A percentile compares a stretch with the other conserved stretches of the same genome.
Evolutionary conservation across 2,797 vertebrate species (phyloP).

Genomic region (Sebastes steindachneri): DNA sequence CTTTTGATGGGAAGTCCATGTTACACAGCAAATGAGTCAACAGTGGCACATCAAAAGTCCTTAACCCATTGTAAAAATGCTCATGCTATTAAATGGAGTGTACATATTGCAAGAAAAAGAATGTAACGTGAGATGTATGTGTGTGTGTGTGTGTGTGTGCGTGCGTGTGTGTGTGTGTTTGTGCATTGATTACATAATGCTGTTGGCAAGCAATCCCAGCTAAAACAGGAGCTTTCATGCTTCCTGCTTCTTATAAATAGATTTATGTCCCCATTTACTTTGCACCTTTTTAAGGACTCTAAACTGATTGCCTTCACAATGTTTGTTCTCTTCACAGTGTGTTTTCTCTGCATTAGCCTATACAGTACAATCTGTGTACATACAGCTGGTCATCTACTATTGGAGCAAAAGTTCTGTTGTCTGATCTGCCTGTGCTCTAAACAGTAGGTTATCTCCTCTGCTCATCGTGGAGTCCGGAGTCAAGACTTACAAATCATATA

Average conservation of each 20-base stretch:
- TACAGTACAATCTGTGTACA: neutral
- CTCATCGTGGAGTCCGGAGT: neutral
- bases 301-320: neutral
- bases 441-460: neutral
- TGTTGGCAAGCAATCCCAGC: slow-evolving; percentile 30
- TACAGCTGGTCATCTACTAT: neutral
- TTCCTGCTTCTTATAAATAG: slow-evolving; percentile 46
- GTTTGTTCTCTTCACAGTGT: neutral
- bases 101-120: neutral
- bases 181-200: slow-evolving; percentile 62
- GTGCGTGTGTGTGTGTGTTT: too few relatives aligned
- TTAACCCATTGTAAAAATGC: neutral
- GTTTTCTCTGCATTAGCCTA: neutral
- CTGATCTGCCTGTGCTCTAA: neutral
- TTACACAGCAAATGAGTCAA: slow-evolving; percentile 19
- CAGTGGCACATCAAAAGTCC: slow-evolving; percentile 7
- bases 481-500: neutral
- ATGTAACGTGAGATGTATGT: slow-evolving; percentile 32
- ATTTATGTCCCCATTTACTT: slow-evolving; percentile 14
- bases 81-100: neutral
- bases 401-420: slow-evolving; percentile 5
- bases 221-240: slow-evolving; percentile 31
- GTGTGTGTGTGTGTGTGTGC: neutral
- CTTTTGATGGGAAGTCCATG: neutral
- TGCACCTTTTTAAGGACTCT: neutral